Base-by-base conservation (phyloP, 2,797 vertebrate species). In the Siniperca obscura region DNA sequence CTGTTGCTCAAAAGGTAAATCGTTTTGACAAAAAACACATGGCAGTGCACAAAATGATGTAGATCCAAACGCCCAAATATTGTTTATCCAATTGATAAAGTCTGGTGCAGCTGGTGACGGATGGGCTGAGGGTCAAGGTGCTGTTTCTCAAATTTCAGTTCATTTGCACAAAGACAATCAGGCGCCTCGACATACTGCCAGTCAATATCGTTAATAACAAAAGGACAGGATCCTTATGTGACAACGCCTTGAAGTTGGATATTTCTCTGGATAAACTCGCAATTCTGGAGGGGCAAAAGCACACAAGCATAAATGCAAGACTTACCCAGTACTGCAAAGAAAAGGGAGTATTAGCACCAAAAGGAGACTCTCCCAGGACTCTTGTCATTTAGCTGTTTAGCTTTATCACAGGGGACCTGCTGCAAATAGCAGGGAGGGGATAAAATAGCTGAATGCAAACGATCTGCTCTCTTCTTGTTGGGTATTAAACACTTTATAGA, bases 191-290 rank as follows among this genome's bases (percentile, higher is more conserved):
- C 94, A 94, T 96, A 93, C 96, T 95, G 96, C 96, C 95, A 97
- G 97, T 99, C 98, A 97, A 98, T 98, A 97, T 95, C 93, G 95
- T 95, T 96, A 96, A 97, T 96, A 97, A 97, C 96, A 96, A 95
- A 53, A 94, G 96, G 96, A 95, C 95, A 96, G 94, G 95, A 95
- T 96, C 87, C 73, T 71, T 64, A 8, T 59, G 80, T 81, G 95
- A 93, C 94, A 91, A 86, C 83, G 89, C 87, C 88, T 92, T 59
- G 61, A 94, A 94, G 90, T 94, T 90, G 80, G 71, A 70, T 27
- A 36, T 82, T 87, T 88, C 86, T 89, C 82, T 82, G 88, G 88
- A 90, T 91, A 89, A 90, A 85, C 84, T 90, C 76, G 70, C 81
- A 90, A 75, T 88, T 80, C 27, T 78, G 66, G 42, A 69, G 55